Evolutionary conservation across 2,113 vertebrate species (phyloP), one percentile per base, ranked within the genome.

Genomic region (Theristicus caerulescens): DNA sequence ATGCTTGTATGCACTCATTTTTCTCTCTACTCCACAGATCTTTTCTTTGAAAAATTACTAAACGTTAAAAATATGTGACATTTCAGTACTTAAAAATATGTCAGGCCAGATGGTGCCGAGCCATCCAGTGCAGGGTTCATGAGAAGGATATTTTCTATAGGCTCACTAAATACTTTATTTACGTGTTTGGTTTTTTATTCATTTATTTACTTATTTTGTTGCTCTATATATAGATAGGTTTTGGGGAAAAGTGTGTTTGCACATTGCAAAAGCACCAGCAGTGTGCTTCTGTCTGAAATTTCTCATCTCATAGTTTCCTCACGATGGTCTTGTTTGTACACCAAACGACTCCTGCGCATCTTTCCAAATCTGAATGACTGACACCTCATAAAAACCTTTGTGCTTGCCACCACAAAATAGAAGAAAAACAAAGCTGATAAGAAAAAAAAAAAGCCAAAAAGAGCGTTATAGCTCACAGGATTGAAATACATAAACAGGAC

Each of bases 241-340:
- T 27, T 2, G 8, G 3, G 21, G 8, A 14, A 1, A 27, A 76
- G 52, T 27, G 18, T 52, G 42, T 80, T 72, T 62, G 40, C 73
- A 84, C 21, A 40, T 3, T 65, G 54, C 20, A 52, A 62, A 85
- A 64, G 55, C 65, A 79, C 46, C 61, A 4, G 1, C 44, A 22
- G 46, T 11, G 22, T 79, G 22, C 27, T 79, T 62, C 86, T 84
- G 32, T 46, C 54, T 67, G 42, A 88, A 74, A 65, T 57, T 58
- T 42, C 47, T 76, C 29, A 21, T 24, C 70, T 61, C 64, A 47
- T 16, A 72, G 44, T 26, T 88, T 55, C 59, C 55, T 54, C 44
- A 74, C 0, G 0, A 26, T 0, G 1, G 17, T 70, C n/a, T 76
- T 4, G 1, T 85, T 46, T 70, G n/a, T 49, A 62, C 32, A 67